Evolutionary conservation across 30 jellyfish, hydroid and myxozoan species (phyloP).

Genomic region (Aurelia coerulea): DNA sequence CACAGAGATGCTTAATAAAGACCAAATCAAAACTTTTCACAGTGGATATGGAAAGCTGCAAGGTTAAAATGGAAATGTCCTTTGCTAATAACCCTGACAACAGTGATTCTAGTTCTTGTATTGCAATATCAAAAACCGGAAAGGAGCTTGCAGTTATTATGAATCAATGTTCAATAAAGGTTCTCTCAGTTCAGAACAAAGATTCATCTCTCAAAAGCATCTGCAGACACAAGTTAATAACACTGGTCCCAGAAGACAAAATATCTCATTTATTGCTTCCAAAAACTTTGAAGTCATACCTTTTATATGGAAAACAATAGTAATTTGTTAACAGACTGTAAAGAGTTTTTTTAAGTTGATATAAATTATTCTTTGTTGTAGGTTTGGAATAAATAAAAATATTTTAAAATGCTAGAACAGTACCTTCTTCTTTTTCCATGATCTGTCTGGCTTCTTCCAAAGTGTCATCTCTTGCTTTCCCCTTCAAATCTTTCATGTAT

Average conservation of each 20-base stretch:
- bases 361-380: neutral
- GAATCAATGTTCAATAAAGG: neutral
- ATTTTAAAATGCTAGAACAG: neutral
- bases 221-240: conserved; percentile 19
- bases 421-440: conserved; percentile 49
- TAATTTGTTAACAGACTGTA: neutral
- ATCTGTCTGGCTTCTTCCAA: conserved; percentile 64
- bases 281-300: conserved; percentile 14
- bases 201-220: conserved; percentile 41
- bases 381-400: no score
- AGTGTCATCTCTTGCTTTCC: conserved; percentile 72
- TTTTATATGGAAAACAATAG: conserved; percentile 25
- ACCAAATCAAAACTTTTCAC: neutral
- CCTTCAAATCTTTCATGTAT: conserved; percentile 76
- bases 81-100: no score
- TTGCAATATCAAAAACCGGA: conserved; percentile 52
- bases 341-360: neutral
- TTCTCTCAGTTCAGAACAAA: neutral
- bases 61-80: no score
- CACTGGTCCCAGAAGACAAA: conserved; percentile 47
- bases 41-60: conserved; percentile 23
- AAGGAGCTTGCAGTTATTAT: conserved; percentile 30
- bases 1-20: conserved; percentile 8
- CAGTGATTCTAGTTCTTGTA: neutral
- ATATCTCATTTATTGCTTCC: conserved; percentile 40